Evolutionary conservation across 1,140 invertebrate genomes (phyloP).

Genomic region (Homarus americanus): DNA sequence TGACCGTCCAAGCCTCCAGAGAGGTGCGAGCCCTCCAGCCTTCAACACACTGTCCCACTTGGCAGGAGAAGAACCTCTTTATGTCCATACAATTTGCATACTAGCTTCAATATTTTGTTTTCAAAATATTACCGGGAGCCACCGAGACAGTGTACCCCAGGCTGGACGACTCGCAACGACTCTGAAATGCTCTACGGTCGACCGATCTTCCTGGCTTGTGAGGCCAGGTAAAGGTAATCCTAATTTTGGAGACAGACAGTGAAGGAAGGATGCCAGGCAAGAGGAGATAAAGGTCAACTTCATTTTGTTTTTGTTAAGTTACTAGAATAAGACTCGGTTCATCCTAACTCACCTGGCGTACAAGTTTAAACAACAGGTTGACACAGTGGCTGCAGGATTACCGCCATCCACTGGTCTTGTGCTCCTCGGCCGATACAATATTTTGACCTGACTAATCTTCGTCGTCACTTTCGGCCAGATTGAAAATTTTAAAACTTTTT

Average conservation of each 20-base stretch:
- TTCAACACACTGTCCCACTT: no score
- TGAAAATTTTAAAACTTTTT: background rate
- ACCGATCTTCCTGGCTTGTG: background rate
- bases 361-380: background rate
- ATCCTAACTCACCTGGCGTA: background rate
- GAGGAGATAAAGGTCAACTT: background rate
- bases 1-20: no score
- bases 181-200: background rate
- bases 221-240: constrained; percentile 2
- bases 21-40: no score
- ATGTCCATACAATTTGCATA: no score
- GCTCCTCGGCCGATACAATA: background rate
- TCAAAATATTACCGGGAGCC: no score
- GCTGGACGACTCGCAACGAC: background rate
- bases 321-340: background rate
- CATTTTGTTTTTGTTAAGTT: background rate
- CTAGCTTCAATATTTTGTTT: no score
- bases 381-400: constrained; percentile 43
- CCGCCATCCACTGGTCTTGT: constrained; percentile 4
- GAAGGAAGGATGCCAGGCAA: background rate
- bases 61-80: no score
- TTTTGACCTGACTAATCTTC: background rate
- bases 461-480: background rate
- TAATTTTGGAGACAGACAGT: constrained; percentile 20
- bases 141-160: background rate